A percentile compares a stretch with the other conserved stretches of the same genome.
phyloP scores from a whole-genome alignment of 2,113 vertebrate species.

The Sylvia atricapilla region DNA sequence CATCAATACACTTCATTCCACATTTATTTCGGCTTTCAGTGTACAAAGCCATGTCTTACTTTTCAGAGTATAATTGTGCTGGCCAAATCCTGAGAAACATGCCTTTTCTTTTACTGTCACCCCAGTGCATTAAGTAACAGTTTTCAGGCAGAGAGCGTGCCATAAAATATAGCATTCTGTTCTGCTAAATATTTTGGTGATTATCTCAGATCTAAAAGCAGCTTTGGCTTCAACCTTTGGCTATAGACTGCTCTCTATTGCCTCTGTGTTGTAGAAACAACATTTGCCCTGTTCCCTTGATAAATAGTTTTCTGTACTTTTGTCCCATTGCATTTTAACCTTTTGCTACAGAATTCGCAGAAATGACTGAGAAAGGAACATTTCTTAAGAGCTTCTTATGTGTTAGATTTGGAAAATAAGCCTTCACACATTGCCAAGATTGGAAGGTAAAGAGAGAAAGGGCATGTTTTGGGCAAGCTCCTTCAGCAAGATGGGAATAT shows the following conservation, averaged over 20 bases:
- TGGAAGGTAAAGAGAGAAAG: slow-evolving; percentile 36
- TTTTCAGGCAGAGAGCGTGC: background rate
- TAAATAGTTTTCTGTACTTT: background rate
- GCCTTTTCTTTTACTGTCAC: background rate
- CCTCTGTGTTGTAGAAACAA: background rate
- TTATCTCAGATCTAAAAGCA: slow-evolving; percentile 11
- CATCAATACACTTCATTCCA: background rate
- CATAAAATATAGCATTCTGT: background rate
- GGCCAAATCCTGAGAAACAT: background rate
- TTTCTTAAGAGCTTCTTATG: background rate
- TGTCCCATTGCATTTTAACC: background rate
- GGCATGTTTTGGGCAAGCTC: slow-evolving; percentile 28
- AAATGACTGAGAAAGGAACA: background rate
- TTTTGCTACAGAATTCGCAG: background rate
- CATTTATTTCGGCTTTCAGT: background rate
- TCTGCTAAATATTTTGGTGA: slow-evolving; percentile 20
- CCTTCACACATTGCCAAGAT: background rate
- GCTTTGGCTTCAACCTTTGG: background rate
- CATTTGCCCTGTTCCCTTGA: background rate
- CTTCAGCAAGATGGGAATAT: background rate
- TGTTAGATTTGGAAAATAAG: background rate
- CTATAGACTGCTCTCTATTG: background rate
- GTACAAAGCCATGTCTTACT: background rate
- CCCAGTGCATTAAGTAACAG: background rate
- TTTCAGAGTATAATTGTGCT: background rate